These are phyloP conservation scores for Synchiropus splendidus DNA, from an alignment of 2,113 vertebrate species.

Conservation along the genomic window DNA sequence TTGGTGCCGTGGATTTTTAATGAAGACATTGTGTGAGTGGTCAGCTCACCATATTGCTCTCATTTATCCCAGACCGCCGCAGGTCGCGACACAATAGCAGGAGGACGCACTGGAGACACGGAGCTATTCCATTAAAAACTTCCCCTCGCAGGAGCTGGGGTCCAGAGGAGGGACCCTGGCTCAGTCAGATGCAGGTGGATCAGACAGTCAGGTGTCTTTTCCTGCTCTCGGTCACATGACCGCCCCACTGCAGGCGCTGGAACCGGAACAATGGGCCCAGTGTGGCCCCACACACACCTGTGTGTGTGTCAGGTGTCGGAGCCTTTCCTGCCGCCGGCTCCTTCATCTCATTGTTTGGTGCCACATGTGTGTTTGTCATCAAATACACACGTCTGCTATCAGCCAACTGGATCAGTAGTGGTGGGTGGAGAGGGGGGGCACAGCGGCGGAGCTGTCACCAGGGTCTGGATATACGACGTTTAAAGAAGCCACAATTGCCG, in stretches of 20 bases:
- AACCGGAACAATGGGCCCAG: too few species aligned
- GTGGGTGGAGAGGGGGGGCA: too few species aligned
- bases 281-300: background rate
- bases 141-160: too few species aligned
- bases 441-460: too few species aligned
- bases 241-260: too few species aligned
- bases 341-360: conserved; percentile 25
- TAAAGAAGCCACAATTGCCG: too few species aligned
- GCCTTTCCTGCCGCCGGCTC: conserved; percentile 9
- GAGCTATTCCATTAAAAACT: conserved; percentile 1
- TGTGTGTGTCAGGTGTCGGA: conserved; percentile 19
- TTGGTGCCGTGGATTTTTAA: conserved; percentile 44
- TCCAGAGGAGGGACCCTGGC: too few species aligned
- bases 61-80: conserved; percentile 38
- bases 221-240: too few species aligned
- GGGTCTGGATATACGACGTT: too few species aligned
- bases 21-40: conserved; percentile 35
- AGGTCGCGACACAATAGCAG: conserved; percentile 28
- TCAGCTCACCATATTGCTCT: conserved; percentile 27
- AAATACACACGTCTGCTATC: conserved; percentile 22
- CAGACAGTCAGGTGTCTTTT: too few species aligned
- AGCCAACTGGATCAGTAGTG: background rate
- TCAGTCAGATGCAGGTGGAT: too few species aligned
- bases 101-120: background rate
- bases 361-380: conserved; percentile 29